These are phyloP conservation scores for Tinea semifulvella DNA, from an alignment of 2,888 invertebrate genomes.

Conservation along the genomic window DNA sequence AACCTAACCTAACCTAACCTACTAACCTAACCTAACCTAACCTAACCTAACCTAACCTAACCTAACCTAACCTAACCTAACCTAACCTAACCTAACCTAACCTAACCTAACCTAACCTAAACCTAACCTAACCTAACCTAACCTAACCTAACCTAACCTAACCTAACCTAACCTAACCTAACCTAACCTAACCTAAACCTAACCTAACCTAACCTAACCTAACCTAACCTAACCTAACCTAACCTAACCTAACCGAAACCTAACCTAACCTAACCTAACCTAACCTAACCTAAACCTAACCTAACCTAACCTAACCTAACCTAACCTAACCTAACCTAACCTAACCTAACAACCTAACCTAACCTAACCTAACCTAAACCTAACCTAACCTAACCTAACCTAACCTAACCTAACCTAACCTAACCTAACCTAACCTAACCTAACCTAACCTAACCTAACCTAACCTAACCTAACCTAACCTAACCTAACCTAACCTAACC, in stretches of 20 bases:
- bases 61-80: slow-evolving; percentile 14
- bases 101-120: no score
- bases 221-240: slow-evolving; percentile 15
- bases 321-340: slow-evolving; percentile 18
- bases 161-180: slow-evolving; percentile 14
- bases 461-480: slow-evolving; percentile 17
- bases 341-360: slow-evolving; percentile 19
- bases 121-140: neutral
- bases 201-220: slow-evolving; percentile 14
- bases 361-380: slow-evolving; percentile 18
- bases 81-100: slow-evolving; percentile 13
- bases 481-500: slow-evolving; percentile 17
- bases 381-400: slow-evolving; percentile 22
- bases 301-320: slow-evolving; percentile 17
- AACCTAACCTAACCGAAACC: slow-evolving; percentile 15
- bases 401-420: slow-evolving; percentile 19
- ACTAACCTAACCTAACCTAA: slow-evolving; percentile 17
- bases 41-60: slow-evolving; percentile 19
- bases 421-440: slow-evolving; percentile 17
- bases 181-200: no score
- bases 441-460: slow-evolving; percentile 18
- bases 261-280: slow-evolving; percentile 18
- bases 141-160: slow-evolving; percentile 15
- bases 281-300: slow-evolving; percentile 16
- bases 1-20: slow-evolving; percentile 16